Base-by-base conservation (phyloP, 1,140 invertebrate genomes). In the Chelonus insularis region DNA sequence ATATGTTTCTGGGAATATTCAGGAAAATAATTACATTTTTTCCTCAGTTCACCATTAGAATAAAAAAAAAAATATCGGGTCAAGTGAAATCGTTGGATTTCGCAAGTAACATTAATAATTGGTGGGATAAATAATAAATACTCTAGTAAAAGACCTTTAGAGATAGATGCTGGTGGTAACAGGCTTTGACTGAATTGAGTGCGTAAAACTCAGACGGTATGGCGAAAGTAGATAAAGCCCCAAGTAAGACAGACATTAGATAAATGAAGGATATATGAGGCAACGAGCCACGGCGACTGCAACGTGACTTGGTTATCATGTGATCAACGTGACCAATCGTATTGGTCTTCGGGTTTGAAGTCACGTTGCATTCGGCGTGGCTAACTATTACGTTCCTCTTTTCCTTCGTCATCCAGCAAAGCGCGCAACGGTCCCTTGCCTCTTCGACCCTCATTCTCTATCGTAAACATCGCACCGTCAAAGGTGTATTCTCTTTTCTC, bases 301-400 rank as follows among this genome's bases (percentile, higher is more conserved):
- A 82, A 83, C 79, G 81, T 84, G 82, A 83, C 73, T 56, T 59
- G 51, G 51, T 63, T n/a, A 74, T 68, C 68, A 73, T 68, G 62
- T 67, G 70, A 74, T 57, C 51, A 55, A 57, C 43, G 52, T 47
- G 43, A 63, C 73, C 72, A 69, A 70, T 70, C 64, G 64, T 45
- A 69, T 69, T 60, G 59, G 60, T 59, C 67, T 67, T 48, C 57
- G 57, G 66, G 61, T 66, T 60, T 57, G 60, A 43, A 58, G 73
- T 77, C 68, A 75, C 79, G 73, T 74, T 78, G 70, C 70, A 74
- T 36, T 71, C 70, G 62, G 73, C 76, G 67, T 77, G 76, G 73
- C 39, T 51, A 12, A 58, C 43, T 16, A 48, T n/a, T 41, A 20
- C 43, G 6, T 18, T 51, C 32, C 16, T 37, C 60, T 11, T 57